These are phyloP conservation scores for Neopelma chrysocephalum DNA, from an alignment of 2,797 vertebrate species.

Conservation along the genomic window DNA sequence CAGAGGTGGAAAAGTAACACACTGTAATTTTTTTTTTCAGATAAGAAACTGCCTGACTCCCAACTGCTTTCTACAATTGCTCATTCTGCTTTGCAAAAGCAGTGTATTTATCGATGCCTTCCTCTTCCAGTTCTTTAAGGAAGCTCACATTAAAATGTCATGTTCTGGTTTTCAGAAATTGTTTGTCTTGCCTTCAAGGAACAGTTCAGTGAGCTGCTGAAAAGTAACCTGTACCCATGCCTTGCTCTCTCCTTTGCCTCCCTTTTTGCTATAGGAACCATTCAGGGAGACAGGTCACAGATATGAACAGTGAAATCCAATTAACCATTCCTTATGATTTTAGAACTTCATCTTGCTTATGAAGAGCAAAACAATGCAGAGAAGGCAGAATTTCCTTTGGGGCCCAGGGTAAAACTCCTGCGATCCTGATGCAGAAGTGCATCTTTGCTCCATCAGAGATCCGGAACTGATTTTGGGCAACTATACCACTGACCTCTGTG, in stretches of 20 bases:
- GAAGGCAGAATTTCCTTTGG: background rate
- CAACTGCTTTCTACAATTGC: background rate
- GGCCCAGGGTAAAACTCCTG: background rate
- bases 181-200: background rate
- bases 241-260: background rate
- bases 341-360: background rate
- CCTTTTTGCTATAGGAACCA: background rate
- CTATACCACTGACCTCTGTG: background rate
- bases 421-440: background rate
- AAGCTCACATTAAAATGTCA: background rate
- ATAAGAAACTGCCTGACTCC: conserved; percentile 16
- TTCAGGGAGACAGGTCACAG: background rate
- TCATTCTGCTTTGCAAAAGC: background rate
- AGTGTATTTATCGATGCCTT: background rate
- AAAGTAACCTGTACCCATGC: background rate
- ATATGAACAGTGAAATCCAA: background rate
- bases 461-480: background rate
- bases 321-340: background rate
- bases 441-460: background rate
- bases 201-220: background rate
- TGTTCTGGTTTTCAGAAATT: background rate
- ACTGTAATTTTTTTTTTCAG: background rate
- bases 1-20: background rate
- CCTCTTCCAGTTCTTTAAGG: background rate
- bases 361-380: background rate